Conservation (phyloP, 1,140 invertebrate genomes). For the Cyphomyrmex costatus region DNA sequence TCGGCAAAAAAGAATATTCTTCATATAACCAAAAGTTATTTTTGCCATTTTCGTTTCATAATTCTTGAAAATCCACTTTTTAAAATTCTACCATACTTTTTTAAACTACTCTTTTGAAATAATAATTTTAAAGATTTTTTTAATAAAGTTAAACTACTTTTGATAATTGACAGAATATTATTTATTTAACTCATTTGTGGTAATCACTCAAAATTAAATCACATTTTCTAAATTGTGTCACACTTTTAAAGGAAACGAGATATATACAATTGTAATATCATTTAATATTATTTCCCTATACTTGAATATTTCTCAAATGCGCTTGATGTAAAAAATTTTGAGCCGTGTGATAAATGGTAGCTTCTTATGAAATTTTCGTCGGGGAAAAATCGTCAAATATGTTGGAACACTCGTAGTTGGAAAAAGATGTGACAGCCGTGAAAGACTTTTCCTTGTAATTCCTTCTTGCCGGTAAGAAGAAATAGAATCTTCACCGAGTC, state of each 20-base stretch:
- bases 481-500: constrained; percentile 47
- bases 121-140: too few relatives aligned
- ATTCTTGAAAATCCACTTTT: too few relatives aligned
- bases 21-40: too few relatives aligned
- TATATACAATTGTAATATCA: not conserved
- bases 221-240: too few relatives aligned
- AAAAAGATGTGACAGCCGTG: constrained; percentile 40
- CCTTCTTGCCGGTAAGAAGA: constrained; percentile 14
- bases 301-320: not conserved
- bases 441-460: constrained; percentile 48
- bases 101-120: too few relatives aligned
- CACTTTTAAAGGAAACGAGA: not conserved
- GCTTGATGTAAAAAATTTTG: constrained; percentile 9
- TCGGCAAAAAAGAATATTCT: too few relatives aligned
- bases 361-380: constrained; percentile 43
- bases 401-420: constrained; percentile 21
- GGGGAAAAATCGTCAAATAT: constrained; percentile 15
- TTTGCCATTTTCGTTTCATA: too few relatives aligned
- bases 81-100: too few relatives aligned
- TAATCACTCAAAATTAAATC: too few relatives aligned
- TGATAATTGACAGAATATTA: too few relatives aligned
- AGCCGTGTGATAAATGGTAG: constrained; percentile 6
- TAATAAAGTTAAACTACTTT: too few relatives aligned
- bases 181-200: too few relatives aligned
- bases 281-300: not conserved